Base-by-base conservation (phyloP, 2,797 vertebrate species). In the Anguilla anguilla region DNA sequence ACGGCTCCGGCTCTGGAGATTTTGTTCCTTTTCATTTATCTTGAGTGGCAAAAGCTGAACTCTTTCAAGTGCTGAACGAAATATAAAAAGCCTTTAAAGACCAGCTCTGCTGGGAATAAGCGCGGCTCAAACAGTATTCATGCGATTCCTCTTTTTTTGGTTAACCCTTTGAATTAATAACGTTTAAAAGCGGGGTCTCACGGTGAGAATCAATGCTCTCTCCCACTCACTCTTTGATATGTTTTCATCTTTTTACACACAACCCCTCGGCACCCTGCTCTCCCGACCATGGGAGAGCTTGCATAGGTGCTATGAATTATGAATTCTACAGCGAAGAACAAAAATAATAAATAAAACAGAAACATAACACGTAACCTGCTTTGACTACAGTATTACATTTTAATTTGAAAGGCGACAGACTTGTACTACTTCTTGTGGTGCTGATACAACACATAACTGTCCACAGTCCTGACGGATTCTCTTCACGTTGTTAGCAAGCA, bases 81-180 rank as follows among this genome's bases (percentile, higher is more conserved):
- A 89, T 87, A 83, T 2, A 59, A 72, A 53, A 72, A 6, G 72
- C 69, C 85, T 90, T 89, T 86, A 87, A 86, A 90, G 72, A 91
- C 83, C 83, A 89, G 89, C 79, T 82, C 83, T n/a, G 64, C 77
- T 93, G 90, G 85, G 55, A 91, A 89, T 72, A 64, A 91, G 89
- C 87, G 87, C 86, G 91, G 86, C 77, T 31, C 28, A 87, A 87
- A 87, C n/a, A 83, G 82, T 88, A 87, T 90, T 88, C 87, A 72
- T 83, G 90, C 82, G 49, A 53, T 90, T 90, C 31, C 82, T 69
- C 28, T 85, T 86, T 88, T 82, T 61, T 49, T 35, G 72, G 82
- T 84, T 85, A 86, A 88, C 85, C 81, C 83, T 35, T 69, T 87
- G 85, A 88, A 84, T 67, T 17, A 88, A 88, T 87, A 13, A 77